Evolutionary conservation across 2,113 vertebrate genomes (phyloP).

Genomic region (Progne subis): DNA sequence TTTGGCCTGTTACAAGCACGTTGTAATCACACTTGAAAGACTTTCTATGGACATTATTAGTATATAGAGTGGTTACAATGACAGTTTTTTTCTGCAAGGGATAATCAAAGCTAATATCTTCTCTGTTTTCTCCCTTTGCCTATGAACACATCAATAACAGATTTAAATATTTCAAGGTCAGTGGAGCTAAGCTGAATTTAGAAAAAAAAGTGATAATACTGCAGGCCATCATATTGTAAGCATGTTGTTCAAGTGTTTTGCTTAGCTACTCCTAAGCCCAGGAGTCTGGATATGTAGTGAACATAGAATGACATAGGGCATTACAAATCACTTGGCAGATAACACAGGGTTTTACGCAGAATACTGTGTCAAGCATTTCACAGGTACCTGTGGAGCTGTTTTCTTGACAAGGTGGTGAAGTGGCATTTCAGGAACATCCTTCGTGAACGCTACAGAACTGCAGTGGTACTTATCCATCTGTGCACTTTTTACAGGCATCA

Average conservation of each 20-base stretch:
- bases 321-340: background rate
- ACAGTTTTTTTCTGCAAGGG: background rate
- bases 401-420: background rate
- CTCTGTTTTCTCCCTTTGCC: background rate
- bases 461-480: background rate
- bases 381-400: background rate
- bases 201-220: background rate
- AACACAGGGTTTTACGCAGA: background rate
- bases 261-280: background rate
- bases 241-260: background rate
- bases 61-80: background rate
- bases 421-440: background rate
- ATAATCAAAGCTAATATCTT: background rate
- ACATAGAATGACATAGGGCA: background rate
- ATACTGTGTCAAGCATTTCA: background rate
- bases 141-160: background rate
- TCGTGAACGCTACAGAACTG: background rate
- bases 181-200: background rate
- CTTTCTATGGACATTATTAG: background rate
- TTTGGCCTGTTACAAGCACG: background rate
- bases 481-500: background rate
- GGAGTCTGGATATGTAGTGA: background rate
- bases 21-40: background rate
- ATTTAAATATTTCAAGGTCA: background rate
- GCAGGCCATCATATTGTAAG: background rate